Base-by-base conservation (phyloP, 2,797 vertebrate genomes). In the Cynodonichthys magdalenae region DNA sequence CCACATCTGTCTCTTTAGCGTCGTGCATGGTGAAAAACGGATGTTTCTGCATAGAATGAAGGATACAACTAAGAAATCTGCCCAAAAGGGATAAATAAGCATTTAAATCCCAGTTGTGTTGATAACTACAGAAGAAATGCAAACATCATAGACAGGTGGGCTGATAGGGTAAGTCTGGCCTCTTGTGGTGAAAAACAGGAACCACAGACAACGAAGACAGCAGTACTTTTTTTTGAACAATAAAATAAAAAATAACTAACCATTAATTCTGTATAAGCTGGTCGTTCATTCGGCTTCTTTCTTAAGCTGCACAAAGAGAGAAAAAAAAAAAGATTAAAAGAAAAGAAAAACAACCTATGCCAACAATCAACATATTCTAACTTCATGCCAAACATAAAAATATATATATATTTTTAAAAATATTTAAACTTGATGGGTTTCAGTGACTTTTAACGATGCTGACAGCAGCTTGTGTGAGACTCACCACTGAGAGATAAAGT, bases 281-380 rank as follows among this genome's bases (percentile, higher is more conserved):
- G 98, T 92, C 98, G 94, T 87, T 99, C 97, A 93, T 95, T 96
- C 92, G 98, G 97, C 94, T 96, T 98, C 93, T 99, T 99, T 94
- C 97, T 97, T 93, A 99, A 97, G 92, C 98, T 99, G 92, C 65
- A 84, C 91, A 62, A 46, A 63, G 15, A 53, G 46, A 60, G n/a
- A 63, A 20, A 62, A 28, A 66, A 5, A 60, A 3, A 63, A 55
- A 42, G 64, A 41, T 41, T 50, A 6, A 55, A 34, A 52, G 42
- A 49, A 66, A 19, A 59, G 24, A 53, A 56, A 44, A 68, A 51
- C 4, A 48, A 18, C 9, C 45, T 42, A 63, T 17, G 10, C 0
- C 0, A 45, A 27, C 4, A 20, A 41, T 9, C 19, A 8, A 36
- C 8, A 0, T 15, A 18, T 53, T 24, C 27, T 3, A 41, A 49